Conservation (phyloP, 2,797 vertebrate species). For the Atherinosoma microstoma region DNA sequence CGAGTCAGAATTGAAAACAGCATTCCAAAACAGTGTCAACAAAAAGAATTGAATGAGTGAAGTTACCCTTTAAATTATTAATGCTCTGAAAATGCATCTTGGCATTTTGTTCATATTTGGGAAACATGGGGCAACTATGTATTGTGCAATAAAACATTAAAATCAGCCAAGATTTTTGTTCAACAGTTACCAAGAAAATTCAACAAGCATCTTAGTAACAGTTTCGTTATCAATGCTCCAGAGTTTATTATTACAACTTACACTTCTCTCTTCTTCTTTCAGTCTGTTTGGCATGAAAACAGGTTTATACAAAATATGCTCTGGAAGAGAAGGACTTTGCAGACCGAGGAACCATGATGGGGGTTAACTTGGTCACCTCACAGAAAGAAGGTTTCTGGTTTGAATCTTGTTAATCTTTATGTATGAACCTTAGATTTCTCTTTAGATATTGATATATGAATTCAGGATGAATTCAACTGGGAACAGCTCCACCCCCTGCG, state of each 20-base stretch:
- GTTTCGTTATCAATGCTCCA: too few relatives aligned
- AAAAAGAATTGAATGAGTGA: neutral
- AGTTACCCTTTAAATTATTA: neutral
- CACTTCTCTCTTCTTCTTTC: too few relatives aligned
- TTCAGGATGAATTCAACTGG: too few relatives aligned
- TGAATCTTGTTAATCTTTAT: too few relatives aligned
- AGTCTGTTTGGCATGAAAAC: too few relatives aligned
- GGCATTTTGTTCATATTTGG: neutral
- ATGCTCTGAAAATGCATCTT: neutral
- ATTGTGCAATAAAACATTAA: neutral
- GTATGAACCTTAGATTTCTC: too few relatives aligned
- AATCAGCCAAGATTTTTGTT: neutral
- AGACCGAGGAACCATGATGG: neutral
- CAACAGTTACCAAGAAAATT: neutral
- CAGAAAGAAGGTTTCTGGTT: too few relatives aligned
- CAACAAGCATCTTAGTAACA: neutral
- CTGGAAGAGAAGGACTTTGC: neutral
- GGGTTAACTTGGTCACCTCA: too few relatives aligned
- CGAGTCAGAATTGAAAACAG: neutral
- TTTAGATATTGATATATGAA: too few relatives aligned
- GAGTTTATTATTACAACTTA: too few relatives aligned
- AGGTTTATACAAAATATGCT: neutral
- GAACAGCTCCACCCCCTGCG: too few relatives aligned
- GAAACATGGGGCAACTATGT: neutral
- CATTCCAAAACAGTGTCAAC: neutral